These are phyloP conservation scores for Cremastobaeus sp. DNA, from an alignment of 2,888 invertebrate genomes.

Conservation along the genomic window DNA sequence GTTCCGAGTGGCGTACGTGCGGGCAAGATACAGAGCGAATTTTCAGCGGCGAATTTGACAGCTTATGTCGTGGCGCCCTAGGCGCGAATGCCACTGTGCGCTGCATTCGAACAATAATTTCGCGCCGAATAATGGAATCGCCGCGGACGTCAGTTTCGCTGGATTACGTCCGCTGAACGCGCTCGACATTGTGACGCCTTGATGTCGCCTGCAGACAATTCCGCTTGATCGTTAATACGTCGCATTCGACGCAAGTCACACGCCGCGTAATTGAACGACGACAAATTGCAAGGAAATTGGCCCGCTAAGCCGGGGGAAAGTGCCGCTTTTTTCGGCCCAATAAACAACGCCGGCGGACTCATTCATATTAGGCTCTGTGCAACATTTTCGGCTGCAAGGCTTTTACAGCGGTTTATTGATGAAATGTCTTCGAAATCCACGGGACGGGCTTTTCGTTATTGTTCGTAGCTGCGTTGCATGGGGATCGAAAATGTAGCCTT, in stretches of 20 bases:
- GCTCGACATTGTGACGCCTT: conserved; percentile 62
- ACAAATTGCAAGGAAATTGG: conserved; percentile 19
- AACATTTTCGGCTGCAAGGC: no score
- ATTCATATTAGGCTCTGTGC: no score
- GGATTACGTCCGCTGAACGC: conserved; percentile 68
- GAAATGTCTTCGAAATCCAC: no score
- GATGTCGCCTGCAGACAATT: conserved; percentile 58
- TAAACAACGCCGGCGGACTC: no score
- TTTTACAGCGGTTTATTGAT: no score
- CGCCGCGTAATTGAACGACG: conserved; percentile 51
- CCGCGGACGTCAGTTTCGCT: conserved; percentile 58
- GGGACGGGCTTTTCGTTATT: no score
- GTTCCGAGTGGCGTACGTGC: conserved; percentile 31
- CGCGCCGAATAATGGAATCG: conserved; percentile 65
- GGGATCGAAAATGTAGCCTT: no score
- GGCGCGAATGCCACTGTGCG: conserved; percentile 71
- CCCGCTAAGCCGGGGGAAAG: neutral
- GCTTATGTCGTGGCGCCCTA: conserved; percentile 69
- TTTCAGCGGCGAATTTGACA: conserved; percentile 71
- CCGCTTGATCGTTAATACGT: conserved; percentile 55
- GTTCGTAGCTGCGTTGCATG: no score
- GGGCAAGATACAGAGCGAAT: conserved; percentile 64
- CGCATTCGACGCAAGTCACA: conserved; percentile 50
- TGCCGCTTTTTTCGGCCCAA: neutral
- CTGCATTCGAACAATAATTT: conserved; percentile 73